Evolutionary conservation across 2,113 vertebrate species (phyloP).

Genomic region (Chaetura pelagica): DNA sequence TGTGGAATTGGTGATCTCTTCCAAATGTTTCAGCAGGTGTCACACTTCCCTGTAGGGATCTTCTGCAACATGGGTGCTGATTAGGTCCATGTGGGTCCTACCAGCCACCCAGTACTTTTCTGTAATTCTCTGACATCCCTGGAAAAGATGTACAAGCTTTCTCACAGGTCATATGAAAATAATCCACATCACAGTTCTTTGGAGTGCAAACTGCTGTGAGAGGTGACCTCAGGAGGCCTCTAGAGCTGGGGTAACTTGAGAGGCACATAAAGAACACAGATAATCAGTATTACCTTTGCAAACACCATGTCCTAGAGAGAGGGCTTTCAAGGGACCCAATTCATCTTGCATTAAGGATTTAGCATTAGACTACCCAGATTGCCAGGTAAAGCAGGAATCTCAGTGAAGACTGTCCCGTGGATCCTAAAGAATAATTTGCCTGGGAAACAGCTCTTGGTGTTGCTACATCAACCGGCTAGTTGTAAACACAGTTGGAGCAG

Average conservation of each 20-base stretch:
- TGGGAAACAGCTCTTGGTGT: neutral
- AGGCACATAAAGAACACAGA: neutral
- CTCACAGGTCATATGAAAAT: neutral
- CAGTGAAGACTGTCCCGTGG: neutral
- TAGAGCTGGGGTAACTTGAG: neutral
- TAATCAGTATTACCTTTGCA: neutral
- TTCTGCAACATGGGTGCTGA: neutral
- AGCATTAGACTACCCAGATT: neutral
- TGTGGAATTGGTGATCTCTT: neutral
- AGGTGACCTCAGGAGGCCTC: neutral
- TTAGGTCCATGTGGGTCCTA: neutral
- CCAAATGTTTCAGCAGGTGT: neutral
- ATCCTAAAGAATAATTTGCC: neutral
- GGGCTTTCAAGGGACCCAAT: neutral
- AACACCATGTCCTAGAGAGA: neutral
- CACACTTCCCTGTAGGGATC: fast-evolving
- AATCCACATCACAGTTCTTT: neutral
- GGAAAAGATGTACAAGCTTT: neutral
- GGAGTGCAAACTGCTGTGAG: neutral
- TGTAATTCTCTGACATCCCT: neutral
- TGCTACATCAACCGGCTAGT: neutral
- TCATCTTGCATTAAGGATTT: neutral
- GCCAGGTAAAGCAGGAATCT: neutral
- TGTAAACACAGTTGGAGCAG: neutral
- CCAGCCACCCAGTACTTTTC: neutral